Percentiles rank a stretch among this genome's conserved stretches.
Conservation (phyloP, 2,888 invertebrate species). For the Eilema griseolum region DNA sequence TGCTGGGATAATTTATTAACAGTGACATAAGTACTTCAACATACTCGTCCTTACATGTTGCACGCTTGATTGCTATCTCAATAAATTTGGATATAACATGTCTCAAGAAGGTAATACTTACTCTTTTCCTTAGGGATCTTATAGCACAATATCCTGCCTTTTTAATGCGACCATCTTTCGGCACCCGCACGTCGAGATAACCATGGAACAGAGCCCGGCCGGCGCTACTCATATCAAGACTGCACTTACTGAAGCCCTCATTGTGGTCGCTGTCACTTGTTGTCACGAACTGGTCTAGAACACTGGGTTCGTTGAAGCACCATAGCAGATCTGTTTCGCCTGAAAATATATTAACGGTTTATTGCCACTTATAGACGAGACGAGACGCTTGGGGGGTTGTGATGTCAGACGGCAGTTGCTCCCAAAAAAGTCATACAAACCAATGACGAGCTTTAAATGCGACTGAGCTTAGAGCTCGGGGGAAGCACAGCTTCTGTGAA, state of each 20-base stretch:
- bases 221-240: conserved; percentile 88
- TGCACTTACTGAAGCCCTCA: conserved; percentile 93
- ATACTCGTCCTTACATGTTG: background rate
- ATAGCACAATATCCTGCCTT: conserved; percentile 94
- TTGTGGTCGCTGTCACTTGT: conserved; percentile 93
- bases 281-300: conserved; percentile 90
- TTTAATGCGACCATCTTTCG: conserved; percentile 93
- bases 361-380: background rate
- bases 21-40: too few relatives aligned
- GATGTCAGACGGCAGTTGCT: background rate
- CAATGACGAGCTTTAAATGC: too few relatives aligned
- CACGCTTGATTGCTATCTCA: background rate
- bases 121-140: conserved; percentile 89
- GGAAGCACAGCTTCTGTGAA: too few relatives aligned
- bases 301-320: conserved; percentile 89
- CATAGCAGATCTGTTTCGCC: conserved; percentile 92
- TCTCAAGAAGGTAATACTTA: conserved; percentile 63
- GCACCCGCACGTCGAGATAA: conserved; percentile 88
- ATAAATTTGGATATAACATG: background rate
- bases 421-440: background rate
- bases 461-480: too few relatives aligned
- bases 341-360: conserved; percentile 51
- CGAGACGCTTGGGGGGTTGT: background rate
- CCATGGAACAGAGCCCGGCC: conserved; percentile 92
- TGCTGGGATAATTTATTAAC: too few relatives aligned